Conservation (phyloP, 2,113 vertebrate genomes). For the Rhea pennata region DNA sequence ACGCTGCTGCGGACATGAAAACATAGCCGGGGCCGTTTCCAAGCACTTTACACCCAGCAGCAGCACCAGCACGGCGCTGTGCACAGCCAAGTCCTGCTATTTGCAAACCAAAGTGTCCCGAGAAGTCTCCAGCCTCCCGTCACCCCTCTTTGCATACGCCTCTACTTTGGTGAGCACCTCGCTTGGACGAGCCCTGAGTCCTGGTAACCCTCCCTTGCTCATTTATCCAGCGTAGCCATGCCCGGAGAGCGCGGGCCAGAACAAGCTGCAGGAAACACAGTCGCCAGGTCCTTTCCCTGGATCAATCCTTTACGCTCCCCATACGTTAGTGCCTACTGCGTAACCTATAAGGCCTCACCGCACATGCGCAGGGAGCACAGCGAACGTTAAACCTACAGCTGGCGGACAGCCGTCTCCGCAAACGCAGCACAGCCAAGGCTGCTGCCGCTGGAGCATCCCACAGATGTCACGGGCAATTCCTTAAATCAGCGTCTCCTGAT, state of each 20-base stretch:
- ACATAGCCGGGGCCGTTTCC: neutral
- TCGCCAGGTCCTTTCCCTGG: neutral
- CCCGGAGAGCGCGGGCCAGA: neutral
- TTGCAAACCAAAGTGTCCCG: neutral
- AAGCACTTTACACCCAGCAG: neutral
- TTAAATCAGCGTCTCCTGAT: neutral
- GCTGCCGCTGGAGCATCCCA: neutral
- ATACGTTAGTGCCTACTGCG: accelerated
- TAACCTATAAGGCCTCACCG: neutral
- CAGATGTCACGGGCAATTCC: neutral
- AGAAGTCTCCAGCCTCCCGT: neutral
- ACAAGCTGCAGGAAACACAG: neutral
- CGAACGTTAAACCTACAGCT: neutral
- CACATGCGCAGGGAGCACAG: accelerated
- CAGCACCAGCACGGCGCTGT: neutral
- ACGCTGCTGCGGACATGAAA: neutral
- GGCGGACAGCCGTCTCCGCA: neutral
- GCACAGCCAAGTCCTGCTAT: neutral
- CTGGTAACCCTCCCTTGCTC: neutral
- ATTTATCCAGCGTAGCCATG: neutral
- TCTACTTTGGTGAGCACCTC: accelerated
- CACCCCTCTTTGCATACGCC: neutral
- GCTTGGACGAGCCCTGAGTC: neutral
- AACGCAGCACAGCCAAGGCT: neutral
- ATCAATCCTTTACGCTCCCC: neutral